Evolutionary conservation across 1,140 invertebrate species (phyloP), one percentile per base, ranked within the genome.

Genomic region (Pantala flavescens): DNA sequence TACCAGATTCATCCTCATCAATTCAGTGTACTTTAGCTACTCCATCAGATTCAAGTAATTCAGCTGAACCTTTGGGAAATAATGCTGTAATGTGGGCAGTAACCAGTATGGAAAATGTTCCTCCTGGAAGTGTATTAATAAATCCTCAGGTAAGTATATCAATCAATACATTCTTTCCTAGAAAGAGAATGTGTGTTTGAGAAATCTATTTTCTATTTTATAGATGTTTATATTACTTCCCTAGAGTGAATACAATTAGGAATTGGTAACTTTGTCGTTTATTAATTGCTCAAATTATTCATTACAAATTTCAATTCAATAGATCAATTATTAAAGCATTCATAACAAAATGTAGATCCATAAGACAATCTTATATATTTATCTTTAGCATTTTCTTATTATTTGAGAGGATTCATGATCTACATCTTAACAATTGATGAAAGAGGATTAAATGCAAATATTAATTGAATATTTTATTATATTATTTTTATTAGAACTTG

Each of bases 41-140:
- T 24, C 10, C 24, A n/a, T 70, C 43, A 75, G 78, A 72, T 78
- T 78, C 78, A 0, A 77, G 71, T 23, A 43, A 71, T 70, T 75
- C 74, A 23, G 71, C 73, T 24, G 77, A 75, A 24, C 78, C 76
- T 21, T 75, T 75, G 36, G 74, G 76, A n/a, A 73, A 71, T 63
- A 83, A 84, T 74, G 83, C 83, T 21, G 85, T 94, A 0, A 88
- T 94, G 80, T 95, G 93, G 92, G 93, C 93, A 70, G 91, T 95
- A 11, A 93, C 91, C 55, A 91, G 90, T 84, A 87, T 95, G 80
- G 87, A 90, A 23, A 88, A 88, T 75, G 92, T 95, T 49, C 93
- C 93, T 73, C 85, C 89, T 74, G 94, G 94, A 71, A 93, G 91
- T 78, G 84, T 95, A 76, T 90, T 95, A 76, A 93, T 96, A 79